These are phyloP conservation scores for Eleutherodactylus coqui DNA, from an alignment of 2,797 vertebrate genomes.

Conservation along the genomic window DNA sequence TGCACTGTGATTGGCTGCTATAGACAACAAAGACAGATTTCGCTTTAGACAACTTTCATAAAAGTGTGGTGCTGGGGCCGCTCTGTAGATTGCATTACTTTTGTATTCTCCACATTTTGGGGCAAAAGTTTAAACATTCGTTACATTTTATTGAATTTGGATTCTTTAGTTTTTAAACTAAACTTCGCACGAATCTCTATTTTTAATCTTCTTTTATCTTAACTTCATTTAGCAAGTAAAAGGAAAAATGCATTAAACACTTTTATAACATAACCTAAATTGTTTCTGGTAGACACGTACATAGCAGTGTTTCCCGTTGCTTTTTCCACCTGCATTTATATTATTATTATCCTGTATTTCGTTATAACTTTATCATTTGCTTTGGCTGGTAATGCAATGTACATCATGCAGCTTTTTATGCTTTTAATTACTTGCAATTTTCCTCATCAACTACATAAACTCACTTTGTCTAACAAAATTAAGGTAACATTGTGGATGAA, in stretches of 20 bases:
- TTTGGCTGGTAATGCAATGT: not conserved
- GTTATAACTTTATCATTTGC: not conserved
- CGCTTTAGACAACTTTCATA: too few species aligned
- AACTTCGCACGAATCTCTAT: not conserved
- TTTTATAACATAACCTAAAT: not conserved
- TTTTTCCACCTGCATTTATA: conserved; percentile 16
- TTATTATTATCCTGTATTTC: not conserved
- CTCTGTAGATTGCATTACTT: too few species aligned
- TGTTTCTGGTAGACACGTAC: not conserved
- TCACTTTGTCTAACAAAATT: not conserved
- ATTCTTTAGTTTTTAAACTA: not conserved
- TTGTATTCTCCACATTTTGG: not conserved
- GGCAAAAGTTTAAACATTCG: not conserved
- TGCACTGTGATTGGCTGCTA: too few species aligned
- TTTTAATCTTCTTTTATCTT: not conserved
- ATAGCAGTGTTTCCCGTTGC: conserved; percentile 6
- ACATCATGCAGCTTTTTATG: conserved; percentile 14
- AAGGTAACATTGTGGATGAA: conserved; percentile 16
- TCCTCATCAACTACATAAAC: conserved; percentile 3
- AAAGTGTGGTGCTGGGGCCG: too few species aligned
- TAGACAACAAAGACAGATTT: too few species aligned
- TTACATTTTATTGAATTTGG: not conserved
- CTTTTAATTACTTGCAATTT: conserved; percentile 9
- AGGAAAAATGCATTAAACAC: not conserved
- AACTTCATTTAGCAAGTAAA: not conserved